Evolutionary conservation across 2,797 vertebrate genomes (phyloP).

Genomic region (Hipposideros larvatus): DNA sequence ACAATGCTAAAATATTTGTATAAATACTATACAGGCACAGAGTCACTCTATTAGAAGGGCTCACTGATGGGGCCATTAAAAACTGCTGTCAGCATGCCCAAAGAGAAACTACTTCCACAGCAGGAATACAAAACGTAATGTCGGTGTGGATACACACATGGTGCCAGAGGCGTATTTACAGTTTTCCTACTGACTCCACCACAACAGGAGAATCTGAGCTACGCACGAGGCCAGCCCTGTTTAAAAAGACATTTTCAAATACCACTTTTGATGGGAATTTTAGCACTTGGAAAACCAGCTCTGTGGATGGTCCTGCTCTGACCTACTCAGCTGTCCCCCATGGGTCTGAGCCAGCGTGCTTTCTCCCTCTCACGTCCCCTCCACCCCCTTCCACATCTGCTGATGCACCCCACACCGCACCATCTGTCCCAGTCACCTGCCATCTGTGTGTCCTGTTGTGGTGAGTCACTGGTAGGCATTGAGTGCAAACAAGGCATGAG

Average conservation of each 20-base stretch:
- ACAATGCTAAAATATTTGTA: too few relatives aligned
- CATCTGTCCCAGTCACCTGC: constrained; percentile 62
- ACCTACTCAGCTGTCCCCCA: neutral
- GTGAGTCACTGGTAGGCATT: constrained; percentile 80
- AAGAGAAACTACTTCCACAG: constrained; percentile 7
- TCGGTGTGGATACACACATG: neutral
- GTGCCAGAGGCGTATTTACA: neutral
- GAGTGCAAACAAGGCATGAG: constrained; percentile 85
- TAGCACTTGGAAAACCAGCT: constrained; percentile 61
- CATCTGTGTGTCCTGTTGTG: constrained; percentile 71
- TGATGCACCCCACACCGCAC: constrained; percentile 59
- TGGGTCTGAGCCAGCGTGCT: neutral
- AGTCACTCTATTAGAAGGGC: constrained; percentile 82
- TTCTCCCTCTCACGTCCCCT: neutral
- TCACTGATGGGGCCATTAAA: constrained; percentile 68
- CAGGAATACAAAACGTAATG: neutral
- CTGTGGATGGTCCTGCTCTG: too few relatives aligned
- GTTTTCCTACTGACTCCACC: neutral
- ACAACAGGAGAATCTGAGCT: neutral
- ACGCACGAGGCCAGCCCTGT: neutral
- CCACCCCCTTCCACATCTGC: neutral
- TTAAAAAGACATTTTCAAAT: constrained; percentile 13
- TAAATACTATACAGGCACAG: too few relatives aligned
- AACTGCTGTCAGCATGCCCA: constrained; percentile 22
- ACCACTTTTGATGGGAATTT: constrained; percentile 42